Percentiles rank a stretch among this genome's conserved stretches.
Evolutionary conservation across 2,888 invertebrate genomes (phyloP).

Genomic region (Drosophila niveifrons): DNA sequence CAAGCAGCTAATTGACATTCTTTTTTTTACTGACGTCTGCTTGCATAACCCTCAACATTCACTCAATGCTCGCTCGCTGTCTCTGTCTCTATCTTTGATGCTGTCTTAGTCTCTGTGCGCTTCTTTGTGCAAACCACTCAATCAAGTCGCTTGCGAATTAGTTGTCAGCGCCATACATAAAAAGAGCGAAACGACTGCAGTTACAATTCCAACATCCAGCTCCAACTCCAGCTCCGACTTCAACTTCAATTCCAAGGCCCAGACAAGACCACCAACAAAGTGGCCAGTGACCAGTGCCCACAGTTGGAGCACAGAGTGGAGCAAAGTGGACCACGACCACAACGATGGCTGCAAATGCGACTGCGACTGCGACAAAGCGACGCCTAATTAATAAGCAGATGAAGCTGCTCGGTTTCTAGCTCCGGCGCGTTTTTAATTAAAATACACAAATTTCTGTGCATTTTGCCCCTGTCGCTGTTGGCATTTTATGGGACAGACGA

Average conservation of each 20-base stretch:
- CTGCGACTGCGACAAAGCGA: conserved; percentile 44
- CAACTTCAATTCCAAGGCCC: conserved; percentile 20
- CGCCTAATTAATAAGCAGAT: conserved; percentile 77
- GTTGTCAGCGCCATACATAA: conserved; percentile 57
- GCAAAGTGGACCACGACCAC: conserved; percentile 42
- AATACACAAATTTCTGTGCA: conserved; percentile 79
- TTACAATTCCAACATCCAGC: conserved; percentile 35
- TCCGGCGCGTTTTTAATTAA: conserved; percentile 79
- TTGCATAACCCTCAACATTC: conserved; percentile 28
- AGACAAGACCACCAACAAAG: conserved; percentile 66
- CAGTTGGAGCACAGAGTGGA: conserved; percentile 42
- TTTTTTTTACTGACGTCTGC: conserved; percentile 1
- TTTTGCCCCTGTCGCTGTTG: conserved; percentile 62
- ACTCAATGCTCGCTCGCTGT: neutral
- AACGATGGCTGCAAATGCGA: conserved; percentile 26
- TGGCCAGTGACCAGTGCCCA: conserved; percentile 45
- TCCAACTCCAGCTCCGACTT: conserved; percentile 26
- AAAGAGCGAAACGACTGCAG: conserved; percentile 35
- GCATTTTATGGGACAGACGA: conserved; percentile 55
- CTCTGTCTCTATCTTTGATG: neutral
- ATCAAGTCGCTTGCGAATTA: conserved; percentile 58
- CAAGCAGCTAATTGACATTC: conserved; percentile 26
- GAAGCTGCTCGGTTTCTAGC: conserved; percentile 64
- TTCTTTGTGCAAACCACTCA: conserved; percentile 52
- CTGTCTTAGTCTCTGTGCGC: conserved; percentile 2